A percentile compares a stretch with the other conserved stretches of the same genome.
Conservation (phyloP, 1,140 invertebrate species). For the Bombus superbus region DNA sequence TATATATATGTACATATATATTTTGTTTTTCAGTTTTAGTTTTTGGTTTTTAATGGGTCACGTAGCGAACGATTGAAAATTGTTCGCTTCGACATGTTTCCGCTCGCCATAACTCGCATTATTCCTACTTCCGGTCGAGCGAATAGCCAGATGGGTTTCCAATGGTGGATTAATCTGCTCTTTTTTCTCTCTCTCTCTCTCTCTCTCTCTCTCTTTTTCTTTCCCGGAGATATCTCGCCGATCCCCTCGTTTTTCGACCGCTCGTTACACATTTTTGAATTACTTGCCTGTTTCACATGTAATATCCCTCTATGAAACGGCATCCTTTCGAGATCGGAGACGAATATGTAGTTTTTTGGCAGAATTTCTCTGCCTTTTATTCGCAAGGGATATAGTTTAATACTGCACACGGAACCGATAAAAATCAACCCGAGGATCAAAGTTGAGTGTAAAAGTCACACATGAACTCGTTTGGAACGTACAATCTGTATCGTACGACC, state of each 20-base stretch:
- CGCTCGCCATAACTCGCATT: constrained; percentile 8
- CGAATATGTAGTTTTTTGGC: not conserved
- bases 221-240: not conserved
- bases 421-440: not conserved
- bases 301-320: not conserved
- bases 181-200: not conserved
- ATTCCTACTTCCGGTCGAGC: not conserved
- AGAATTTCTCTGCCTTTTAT: not conserved
- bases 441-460: not conserved
- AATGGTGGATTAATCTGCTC: not conserved
- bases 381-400: not conserved
- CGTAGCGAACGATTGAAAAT: constrained; percentile 2
- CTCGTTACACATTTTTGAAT: not conserved
- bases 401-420: no score
- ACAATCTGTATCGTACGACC: not conserved
- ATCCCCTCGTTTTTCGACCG: not conserved
- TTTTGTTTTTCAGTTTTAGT: constrained; percentile 19
- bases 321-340: not conserved
- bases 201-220: no score
- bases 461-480: fast-evolving
- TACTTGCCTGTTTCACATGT: not conserved
- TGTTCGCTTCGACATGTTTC: not conserved
- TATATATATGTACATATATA: no score
- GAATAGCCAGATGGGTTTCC: not conserved
- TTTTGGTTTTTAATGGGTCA: constrained; percentile 18